A percentile compares a stretch with the other conserved stretches of the same genome.
Conservation (phyloP, 1,140 invertebrate species). For the Diploscapter pachys region DNA sequence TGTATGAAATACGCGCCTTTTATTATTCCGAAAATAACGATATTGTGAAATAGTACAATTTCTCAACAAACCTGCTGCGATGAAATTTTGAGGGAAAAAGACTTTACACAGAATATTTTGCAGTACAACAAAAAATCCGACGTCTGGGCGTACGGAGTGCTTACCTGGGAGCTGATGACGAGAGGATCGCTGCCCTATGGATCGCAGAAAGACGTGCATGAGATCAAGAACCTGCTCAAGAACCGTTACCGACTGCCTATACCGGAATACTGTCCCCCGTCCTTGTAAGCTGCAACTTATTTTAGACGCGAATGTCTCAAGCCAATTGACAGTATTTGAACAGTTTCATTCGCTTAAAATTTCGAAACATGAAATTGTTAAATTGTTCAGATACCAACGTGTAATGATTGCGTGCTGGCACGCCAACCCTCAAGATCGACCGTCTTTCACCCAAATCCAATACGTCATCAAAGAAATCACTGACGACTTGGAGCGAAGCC, state of each 20-base stretch:
- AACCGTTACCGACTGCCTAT: constrained; percentile 3
- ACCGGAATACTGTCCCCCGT: constrained; percentile 23
- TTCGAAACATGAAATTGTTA: not conserved
- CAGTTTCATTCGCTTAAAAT: not conserved
- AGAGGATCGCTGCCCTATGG: constrained; percentile 37
- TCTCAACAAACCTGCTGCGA: constrained; percentile 68
- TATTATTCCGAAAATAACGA: not conserved
- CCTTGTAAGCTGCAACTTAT: constrained; percentile 1
- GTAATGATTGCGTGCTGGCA: constrained; percentile 23
- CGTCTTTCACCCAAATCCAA: constrained; percentile 17
- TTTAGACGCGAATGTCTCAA: no score
- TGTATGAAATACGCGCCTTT: no score
- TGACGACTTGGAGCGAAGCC: constrained; percentile 18
- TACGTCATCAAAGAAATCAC: constrained; percentile 5
- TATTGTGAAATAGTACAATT: constrained; percentile 2
- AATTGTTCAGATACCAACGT: constrained; percentile 12
- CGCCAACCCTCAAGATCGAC: constrained; percentile 19
- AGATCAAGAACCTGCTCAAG: constrained; percentile 3
- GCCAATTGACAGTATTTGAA: not conserved
- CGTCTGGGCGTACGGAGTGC: constrained; percentile 40
- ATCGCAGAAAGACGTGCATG: not conserved
- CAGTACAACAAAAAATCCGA: constrained; percentile 22
- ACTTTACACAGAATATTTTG: constrained; percentile 31
- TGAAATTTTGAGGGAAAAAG: constrained; percentile 25
- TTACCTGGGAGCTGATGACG: constrained; percentile 43